Conservation (phyloP, 2,113 vertebrate genomes). For the Trachemys scripta region DNA sequence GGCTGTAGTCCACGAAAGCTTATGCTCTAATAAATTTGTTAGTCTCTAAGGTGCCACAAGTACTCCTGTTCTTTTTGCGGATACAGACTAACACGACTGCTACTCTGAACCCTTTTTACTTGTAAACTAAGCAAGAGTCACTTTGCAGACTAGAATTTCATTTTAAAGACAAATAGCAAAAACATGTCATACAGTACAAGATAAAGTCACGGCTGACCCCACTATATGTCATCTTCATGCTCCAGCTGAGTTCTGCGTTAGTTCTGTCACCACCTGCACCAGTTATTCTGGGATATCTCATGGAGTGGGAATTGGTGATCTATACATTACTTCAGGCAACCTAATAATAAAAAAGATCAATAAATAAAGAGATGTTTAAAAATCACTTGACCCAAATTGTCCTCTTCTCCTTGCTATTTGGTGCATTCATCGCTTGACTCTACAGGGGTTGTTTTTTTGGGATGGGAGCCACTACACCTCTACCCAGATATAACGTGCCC, state of each 20-base stretch:
- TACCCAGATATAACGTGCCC: too few species aligned
- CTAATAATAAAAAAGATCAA: neutral
- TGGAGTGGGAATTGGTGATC: neutral
- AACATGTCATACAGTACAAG: neutral
- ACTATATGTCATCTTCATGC: neutral
- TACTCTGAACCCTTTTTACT: neutral
- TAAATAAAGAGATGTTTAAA: constrained; percentile 9
- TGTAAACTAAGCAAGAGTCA: neutral
- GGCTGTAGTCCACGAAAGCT: too few species aligned
- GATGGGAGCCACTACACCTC: neutral
- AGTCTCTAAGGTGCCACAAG: too few species aligned
- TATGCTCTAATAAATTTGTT: too few species aligned
- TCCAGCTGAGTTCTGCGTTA: neutral
- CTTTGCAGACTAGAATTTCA: neutral
- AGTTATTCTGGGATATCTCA: neutral
- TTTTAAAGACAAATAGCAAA: neutral
- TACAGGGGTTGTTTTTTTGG: neutral
- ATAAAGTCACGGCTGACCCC: neutral
- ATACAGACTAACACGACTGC: too few species aligned
- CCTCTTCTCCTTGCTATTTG: constrained; percentile 28
- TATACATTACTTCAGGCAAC: neutral
- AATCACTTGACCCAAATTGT: neutral
- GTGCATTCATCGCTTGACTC: neutral
- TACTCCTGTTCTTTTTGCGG: too few species aligned
- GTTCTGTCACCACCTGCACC: neutral